A percentile compares a stretch with the other conserved stretches of the same genome.
Evolutionary conservation across 1,140 invertebrate species (phyloP).

Genomic region (Tetragnatha versicolor): DNA sequence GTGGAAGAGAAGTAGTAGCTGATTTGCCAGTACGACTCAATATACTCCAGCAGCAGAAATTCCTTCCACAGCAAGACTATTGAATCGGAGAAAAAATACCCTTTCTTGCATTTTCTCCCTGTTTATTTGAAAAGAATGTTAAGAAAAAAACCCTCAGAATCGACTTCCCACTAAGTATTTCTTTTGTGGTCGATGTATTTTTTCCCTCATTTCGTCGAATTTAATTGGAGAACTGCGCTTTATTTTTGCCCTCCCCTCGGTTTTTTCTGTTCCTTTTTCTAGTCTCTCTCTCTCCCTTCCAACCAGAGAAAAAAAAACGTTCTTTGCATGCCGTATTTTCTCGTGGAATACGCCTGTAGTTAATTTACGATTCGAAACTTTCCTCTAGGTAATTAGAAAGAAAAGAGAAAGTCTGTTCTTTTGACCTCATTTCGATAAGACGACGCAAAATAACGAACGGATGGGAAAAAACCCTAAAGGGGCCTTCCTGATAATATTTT

Average conservation of each 20-base stretch:
- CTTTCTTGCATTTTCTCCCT: not conserved
- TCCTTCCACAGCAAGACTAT: too few relatives aligned
- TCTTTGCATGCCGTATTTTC: not conserved
- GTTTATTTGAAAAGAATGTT: not conserved
- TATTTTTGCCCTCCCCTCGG: not conserved
- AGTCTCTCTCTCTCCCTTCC: not conserved
- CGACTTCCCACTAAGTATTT: conserved; percentile 20
- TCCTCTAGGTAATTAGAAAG: conserved; percentile 28
- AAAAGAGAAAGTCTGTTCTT: conserved; percentile 10
- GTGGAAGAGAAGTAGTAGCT: too few relatives aligned
- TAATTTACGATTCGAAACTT: conserved; percentile 25
- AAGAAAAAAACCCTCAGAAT: not conserved
- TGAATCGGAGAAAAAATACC: too few relatives aligned
- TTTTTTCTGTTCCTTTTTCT: too few relatives aligned
- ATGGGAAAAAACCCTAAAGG: too few relatives aligned
- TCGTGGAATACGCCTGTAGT: conserved; percentile 3
- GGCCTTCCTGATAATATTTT: too few relatives aligned
- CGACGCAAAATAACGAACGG: too few relatives aligned
- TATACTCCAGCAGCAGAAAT: too few relatives aligned
- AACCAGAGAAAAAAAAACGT: not conserved
- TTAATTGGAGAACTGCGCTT: conserved; percentile 16
- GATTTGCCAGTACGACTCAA: too few relatives aligned
- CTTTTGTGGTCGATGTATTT: not conserved
- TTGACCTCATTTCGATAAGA: conserved; percentile 5
- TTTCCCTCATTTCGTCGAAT: conserved; percentile 10